phyloP scores from a whole-genome alignment of 1,140 invertebrate genomes.

The Telenomus remus region DNA sequence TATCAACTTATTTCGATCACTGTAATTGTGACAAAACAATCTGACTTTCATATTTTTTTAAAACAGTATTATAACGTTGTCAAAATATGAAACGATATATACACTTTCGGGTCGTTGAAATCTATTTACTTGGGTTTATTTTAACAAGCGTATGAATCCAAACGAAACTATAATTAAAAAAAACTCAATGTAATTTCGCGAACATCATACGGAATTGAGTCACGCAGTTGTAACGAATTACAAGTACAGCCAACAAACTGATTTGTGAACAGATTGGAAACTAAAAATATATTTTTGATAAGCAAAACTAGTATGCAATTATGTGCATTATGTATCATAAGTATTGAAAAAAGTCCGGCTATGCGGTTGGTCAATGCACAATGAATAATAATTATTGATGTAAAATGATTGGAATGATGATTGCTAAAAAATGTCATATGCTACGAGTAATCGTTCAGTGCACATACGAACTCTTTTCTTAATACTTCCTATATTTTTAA shows the following conservation, averaged over 20 bases:
- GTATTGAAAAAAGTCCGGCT: no score
- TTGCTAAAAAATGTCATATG: background rate
- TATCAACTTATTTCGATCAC: background rate
- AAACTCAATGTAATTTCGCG: background rate
- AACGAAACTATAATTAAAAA: background rate
- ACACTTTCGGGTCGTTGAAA: background rate
- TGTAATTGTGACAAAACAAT: background rate
- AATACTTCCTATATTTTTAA: slow-evolving; percentile 51
- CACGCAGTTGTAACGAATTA: no score
- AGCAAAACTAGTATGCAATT: no score
- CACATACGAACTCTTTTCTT: background rate
- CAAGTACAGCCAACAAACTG: no score
- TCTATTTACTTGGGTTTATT: slow-evolving; percentile 33
- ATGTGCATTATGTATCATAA: no score
- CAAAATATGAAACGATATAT: background rate
- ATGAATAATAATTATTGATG: no score
- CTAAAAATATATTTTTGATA: no score
- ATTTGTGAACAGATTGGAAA: no score
- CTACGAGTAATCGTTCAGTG: background rate
- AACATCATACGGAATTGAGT: background rate
- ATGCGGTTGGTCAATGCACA: no score
- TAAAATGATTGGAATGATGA: no score
- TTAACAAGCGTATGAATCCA: slow-evolving; percentile 14
- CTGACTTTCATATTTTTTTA: background rate
- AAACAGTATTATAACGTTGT: background rate